Evolutionary conservation across 2,888 invertebrate genomes (phyloP), one percentile per base, ranked within the genome.

Genomic region (Pinctada fucata): DNA sequence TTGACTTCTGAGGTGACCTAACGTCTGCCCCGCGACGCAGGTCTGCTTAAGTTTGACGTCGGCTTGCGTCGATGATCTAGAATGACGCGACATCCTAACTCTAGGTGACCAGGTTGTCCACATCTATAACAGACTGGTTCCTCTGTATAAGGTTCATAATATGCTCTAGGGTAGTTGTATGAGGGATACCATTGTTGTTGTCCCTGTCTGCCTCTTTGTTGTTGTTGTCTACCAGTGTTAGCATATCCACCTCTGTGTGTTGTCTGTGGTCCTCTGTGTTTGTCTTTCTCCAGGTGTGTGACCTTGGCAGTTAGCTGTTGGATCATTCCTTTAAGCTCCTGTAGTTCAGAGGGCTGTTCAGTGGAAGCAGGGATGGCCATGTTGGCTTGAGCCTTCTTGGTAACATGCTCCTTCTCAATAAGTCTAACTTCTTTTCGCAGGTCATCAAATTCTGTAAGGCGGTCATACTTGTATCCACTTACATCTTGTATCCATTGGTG

Each of bases 401-500:
- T 16, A 6, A 13, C 66, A 66, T 66, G 66, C 66, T 66, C 66
- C 66, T 66, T 66, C 50, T 70, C 72, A n/a, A 72, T 72, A 45
- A 52, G 31, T 3, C 72, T 51, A 8, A 72, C n/a, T 45, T 72
- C 63, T 47, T 45, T 8, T 10, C 72, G 10, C 5, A 72, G 47
- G 6, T 51, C 13, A 13, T 72, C 72, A 5, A 72, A 63, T 6
- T 13, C 63, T 58, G 52, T n/a, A 0, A 63, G 10, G 52, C 16
- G 6, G 10, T 72, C 72, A 45, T 72, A 72, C 50, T 63, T 63
- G 10, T 58, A 66, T 31, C 13, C 66, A 1, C 6, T 66, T 8
- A 66, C 16, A 16, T 66, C 66, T 66, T 16, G 8, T 66, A 66
- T 13, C 66, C 66, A 66, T 66, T 66, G 66, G 16, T 66, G 66